phyloP scores from a whole-genome alignment of 1,140 invertebrate species.

The Zaprionus tsacasi region DNA sequence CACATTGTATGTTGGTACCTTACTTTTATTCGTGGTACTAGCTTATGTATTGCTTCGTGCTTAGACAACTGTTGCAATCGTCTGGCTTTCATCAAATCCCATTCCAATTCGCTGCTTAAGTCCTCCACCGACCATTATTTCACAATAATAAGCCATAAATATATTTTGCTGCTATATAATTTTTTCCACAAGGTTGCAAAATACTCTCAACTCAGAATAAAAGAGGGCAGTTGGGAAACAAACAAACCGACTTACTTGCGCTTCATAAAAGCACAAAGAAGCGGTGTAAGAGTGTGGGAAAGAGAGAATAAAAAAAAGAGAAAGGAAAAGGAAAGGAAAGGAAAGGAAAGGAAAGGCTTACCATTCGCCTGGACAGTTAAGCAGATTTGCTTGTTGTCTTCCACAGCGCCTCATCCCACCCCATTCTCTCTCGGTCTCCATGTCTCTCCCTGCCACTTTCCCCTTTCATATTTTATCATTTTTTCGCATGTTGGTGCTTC shows the following conservation, averaged over 20 bases:
- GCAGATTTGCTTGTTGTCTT: constrained; percentile 77
- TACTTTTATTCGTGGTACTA: background rate
- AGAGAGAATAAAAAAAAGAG: constrained; percentile 8
- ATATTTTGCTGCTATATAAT: constrained; percentile 62
- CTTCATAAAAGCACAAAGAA: constrained; percentile 29
- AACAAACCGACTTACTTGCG: constrained; percentile 56
- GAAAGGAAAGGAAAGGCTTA: constrained; percentile 66
- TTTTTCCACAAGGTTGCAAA: constrained; percentile 61
- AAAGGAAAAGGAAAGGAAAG: constrained; percentile 17
- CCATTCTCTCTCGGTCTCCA: constrained; percentile 53
- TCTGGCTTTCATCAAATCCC: constrained; percentile 15
- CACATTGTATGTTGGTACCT: too few relatives aligned
- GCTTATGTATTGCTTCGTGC: background rate
- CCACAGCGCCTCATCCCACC: constrained; percentile 35
- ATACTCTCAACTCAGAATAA: constrained; percentile 42
- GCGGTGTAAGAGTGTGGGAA: constrained; percentile 7
- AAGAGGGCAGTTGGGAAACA: constrained; percentile 31
- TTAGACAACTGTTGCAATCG: constrained; percentile 17
- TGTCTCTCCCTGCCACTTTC: constrained; percentile 19
- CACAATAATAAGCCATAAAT: constrained; percentile 74
- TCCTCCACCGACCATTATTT: constrained; percentile 25
- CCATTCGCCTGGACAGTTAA: constrained; percentile 73
- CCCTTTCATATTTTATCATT: constrained; percentile 72
- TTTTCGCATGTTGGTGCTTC: constrained; percentile 44
- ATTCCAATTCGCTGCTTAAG: constrained; percentile 26